Evolutionary conservation across 2,888 invertebrate genomes (phyloP), one percentile per base, ranked within the genome.

Genomic region (Icerya purchasi): DNA sequence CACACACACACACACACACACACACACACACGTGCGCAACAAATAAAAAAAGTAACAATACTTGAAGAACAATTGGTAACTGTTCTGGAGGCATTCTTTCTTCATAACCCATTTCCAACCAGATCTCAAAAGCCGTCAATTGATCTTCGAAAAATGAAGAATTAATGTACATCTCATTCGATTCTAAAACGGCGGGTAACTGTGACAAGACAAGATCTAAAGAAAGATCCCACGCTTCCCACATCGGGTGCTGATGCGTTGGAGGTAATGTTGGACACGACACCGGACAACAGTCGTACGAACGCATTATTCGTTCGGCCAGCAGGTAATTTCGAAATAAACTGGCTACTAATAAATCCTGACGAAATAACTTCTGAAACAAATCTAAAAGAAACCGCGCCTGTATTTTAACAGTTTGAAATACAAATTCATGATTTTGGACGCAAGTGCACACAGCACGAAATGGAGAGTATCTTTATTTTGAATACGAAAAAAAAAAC

Each of bases 121-220:
- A 93, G 53, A 91, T 90, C 74, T 94, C 87, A 75, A 98, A 98
- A 54, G 97, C 97, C 53, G 93, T 92, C 62, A 98, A 77, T 74
- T 98, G 97, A 70, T 97, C 93, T 70, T 94, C 88, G 73, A 98
- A 98, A 77, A 98, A 98, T 23, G 88, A 82, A 68, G 91, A 82
- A 73, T 89, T 87, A 24, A 62, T 60, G 8, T 62, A 58, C 22
- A 57, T 61, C 49, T 67, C 67, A 54, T 76, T 75, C 20, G 76
- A 74, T 53, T 79, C 78, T 65, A 86, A 71, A 68, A 88, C 81
- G 58, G 77, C 79, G 61, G 90, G 90, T 67, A 96, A 76, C 73
- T 96, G 96, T 61, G 87, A 82, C 65, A 98, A 76, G 68, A 92
- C 93, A 66, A 93, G 77, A 74, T 98, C 98, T 65, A 98, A 78